Conservation (phyloP, 2,888 invertebrate genomes). For the Macropis europaea region DNA sequence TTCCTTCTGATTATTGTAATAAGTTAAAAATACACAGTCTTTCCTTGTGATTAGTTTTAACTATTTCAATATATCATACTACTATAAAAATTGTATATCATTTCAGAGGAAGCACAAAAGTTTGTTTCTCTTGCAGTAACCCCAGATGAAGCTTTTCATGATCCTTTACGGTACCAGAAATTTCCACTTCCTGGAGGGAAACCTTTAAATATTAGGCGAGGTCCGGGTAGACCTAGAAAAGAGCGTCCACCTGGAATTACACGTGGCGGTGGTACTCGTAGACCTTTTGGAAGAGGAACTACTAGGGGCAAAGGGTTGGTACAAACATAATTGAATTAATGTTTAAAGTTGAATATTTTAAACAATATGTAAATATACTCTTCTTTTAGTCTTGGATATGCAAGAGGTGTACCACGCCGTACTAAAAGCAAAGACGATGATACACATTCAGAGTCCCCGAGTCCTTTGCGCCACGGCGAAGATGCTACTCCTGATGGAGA, state of each 20-base stretch:
- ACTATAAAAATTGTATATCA: slow-evolving; percentile 33
- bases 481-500: slow-evolving; percentile 77
- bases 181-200: slow-evolving; percentile 81
- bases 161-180: slow-evolving; percentile 83
- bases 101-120: slow-evolving; percentile 50
- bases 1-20: not conserved
- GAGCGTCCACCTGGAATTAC: slow-evolving; percentile 83
- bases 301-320: slow-evolving; percentile 76
- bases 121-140: slow-evolving; percentile 70
- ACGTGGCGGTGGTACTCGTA: slow-evolving; percentile 71
- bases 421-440: slow-evolving; percentile 80
- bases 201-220: slow-evolving; percentile 84
- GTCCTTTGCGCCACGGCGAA: slow-evolving; percentile 77
- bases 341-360: not conserved
- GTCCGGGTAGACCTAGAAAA: slow-evolving; percentile 90
- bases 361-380: not conserved
- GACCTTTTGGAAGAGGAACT: slow-evolving; percentile 76
- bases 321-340: not conserved
- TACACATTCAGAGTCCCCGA: slow-evolving; percentile 77
- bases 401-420: slow-evolving; percentile 79
- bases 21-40: not conserved
- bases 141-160: slow-evolving; percentile 85
- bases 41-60: slow-evolving; percentile 48
- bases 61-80: slow-evolving; percentile 7
- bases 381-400: slow-evolving; percentile 73